Conservation (phyloP, 2,113 vertebrate species). For the Neoarius graeffei region DNA sequence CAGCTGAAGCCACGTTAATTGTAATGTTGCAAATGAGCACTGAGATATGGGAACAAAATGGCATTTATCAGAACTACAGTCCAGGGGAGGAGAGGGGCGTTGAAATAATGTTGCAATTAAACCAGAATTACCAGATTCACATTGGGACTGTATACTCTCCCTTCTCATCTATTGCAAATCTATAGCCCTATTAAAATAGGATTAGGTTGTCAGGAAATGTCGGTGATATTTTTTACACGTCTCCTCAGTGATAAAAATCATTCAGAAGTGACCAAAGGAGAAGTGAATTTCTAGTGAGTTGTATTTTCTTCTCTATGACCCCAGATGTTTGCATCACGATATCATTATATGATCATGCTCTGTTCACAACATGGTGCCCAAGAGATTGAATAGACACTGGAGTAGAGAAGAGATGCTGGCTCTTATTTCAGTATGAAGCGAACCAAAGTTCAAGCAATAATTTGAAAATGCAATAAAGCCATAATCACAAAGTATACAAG, state of each 20-base stretch:
- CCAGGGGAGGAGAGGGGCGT: not conserved
- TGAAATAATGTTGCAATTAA: slow-evolving; percentile 2
- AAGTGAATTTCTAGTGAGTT: not conserved
- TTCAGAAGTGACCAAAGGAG: not conserved
- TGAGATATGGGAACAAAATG: slow-evolving; percentile 30
- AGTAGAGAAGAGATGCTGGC: not conserved
- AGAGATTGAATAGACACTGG: not conserved
- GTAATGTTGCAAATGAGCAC: slow-evolving; percentile 19
- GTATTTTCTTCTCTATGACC: not conserved
- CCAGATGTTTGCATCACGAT: not conserved
- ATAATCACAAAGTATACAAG: not conserved
- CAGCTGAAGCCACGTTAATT: not conserved
- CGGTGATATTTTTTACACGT: not conserved
- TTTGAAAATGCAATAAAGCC: not conserved
- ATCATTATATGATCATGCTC: not conserved
- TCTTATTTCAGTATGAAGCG: not conserved
- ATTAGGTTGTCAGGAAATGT: not conserved
- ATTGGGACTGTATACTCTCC: not conserved
- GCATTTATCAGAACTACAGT: not conserved
- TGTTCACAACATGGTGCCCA: not conserved
- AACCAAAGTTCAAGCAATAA: not conserved
- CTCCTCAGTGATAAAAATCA: not conserved
- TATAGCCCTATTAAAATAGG: not conserved
- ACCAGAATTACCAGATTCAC: not conserved
- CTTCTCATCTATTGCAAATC: not conserved